Evolutionary conservation across 2,797 vertebrate species (phyloP).

Genomic region (Erithacus rubecula): DNA sequence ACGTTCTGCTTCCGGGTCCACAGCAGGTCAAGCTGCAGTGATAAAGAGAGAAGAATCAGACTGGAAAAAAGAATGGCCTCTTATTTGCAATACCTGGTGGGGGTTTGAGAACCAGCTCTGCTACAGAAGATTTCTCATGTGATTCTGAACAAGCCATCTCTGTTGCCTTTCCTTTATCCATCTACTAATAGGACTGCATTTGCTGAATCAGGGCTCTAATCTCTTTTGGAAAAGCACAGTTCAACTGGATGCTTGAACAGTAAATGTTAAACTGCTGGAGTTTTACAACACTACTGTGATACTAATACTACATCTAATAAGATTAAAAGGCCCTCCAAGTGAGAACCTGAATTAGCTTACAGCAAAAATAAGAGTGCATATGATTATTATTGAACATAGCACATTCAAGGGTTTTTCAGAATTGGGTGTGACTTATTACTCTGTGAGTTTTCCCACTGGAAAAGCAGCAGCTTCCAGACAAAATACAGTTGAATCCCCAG

Average conservation of each 20-base stretch:
- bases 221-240: not conserved
- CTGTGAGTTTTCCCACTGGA: not conserved
- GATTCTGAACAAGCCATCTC: not conserved
- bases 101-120: not conserved
- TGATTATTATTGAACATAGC: not conserved
- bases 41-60: not conserved
- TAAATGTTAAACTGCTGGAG: not conserved
- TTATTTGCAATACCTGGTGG: not conserved
- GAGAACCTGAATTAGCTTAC: not conserved
- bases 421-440: not conserved
- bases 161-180: not conserved
- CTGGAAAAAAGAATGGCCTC: not conserved
- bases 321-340: not conserved
- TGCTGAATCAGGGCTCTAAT: not conserved
- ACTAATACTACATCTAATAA: not conserved
- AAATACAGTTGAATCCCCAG: not conserved
- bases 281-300: not conserved
- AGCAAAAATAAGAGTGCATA: not conserved
- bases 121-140: not conserved
- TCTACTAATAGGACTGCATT: not conserved
- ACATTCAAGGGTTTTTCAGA: not conserved
- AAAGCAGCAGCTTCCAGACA: not conserved
- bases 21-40: constrained; percentile 87
- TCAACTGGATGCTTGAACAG: not conserved
- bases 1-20: constrained; percentile 97